Percentiles rank a stretch among this genome's conserved stretches.
phyloP scores from a whole-genome alignment of 2,888 invertebrate species.

The Drosophila aldrichi region DNA sequence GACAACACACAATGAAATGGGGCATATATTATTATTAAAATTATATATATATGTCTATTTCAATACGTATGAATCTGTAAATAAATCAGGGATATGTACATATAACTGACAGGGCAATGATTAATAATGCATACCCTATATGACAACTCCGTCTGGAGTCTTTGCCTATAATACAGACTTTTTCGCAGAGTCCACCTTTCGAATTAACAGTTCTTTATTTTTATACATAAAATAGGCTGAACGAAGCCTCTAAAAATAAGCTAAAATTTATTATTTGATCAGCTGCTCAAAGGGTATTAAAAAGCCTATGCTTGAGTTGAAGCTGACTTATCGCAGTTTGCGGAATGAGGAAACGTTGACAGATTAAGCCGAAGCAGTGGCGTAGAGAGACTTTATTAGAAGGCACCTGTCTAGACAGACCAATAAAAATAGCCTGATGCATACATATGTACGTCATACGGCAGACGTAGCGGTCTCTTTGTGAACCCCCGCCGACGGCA shows the following conservation, averaged over 20 bases:
- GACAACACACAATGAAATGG: background rate
- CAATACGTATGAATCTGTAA: background rate
- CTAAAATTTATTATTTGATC: no score
- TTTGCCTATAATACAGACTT: background rate
- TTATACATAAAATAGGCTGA: no score
- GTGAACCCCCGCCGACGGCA: background rate
- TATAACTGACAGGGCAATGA: background rate
- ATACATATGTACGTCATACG: background rate
- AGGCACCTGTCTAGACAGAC: background rate
- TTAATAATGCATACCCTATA: background rate
- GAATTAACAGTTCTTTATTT: no score
- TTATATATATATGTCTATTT: background rate
- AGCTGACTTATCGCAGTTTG: background rate
- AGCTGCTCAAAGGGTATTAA: background rate
- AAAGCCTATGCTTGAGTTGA: background rate
- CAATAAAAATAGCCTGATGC: background rate
- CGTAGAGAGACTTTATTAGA: background rate
- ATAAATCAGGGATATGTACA: background rate
- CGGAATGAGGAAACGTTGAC: conserved; percentile 32
- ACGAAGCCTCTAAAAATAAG: no score
- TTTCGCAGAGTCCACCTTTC: no score
- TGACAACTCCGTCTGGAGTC: background rate
- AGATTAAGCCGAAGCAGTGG: conserved; percentile 42
- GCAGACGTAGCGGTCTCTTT: no score
- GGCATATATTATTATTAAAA: background rate